Evolutionary conservation across 92 coral and sea anemone genomes (phyloP).

Genomic region (Epizoanthus scotinus): DNA sequence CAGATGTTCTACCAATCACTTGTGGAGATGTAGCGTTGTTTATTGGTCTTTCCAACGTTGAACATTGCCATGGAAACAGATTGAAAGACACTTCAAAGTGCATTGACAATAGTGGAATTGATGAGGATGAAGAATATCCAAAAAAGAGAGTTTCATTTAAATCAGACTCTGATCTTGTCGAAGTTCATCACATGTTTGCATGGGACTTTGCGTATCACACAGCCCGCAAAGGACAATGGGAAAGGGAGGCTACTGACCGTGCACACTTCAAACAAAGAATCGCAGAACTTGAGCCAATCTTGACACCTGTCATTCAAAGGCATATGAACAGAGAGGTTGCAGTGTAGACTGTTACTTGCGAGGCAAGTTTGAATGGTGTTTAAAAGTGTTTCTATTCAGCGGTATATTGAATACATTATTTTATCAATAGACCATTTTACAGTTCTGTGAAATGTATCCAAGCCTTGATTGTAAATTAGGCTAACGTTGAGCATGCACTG

Average conservation of each 20-base stretch:
- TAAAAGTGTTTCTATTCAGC: no score
- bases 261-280: constrained; percentile 80
- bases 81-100: background rate
- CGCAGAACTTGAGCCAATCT: constrained; percentile 61
- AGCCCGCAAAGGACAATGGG: constrained; percentile 93
- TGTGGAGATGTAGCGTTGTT: constrained; percentile 1
- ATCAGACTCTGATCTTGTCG: constrained; percentile 62
- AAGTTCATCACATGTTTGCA: constrained; percentile 62
- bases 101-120: background rate
- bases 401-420: no score
- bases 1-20: background rate
- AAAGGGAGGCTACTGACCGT: constrained; percentile 76
- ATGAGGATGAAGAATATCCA: background rate
- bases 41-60: background rate
- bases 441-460: no score
- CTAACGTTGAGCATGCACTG: no score
- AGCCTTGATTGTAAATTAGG: no score
- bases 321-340: background rate
- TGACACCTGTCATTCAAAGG: constrained; percentile 70
- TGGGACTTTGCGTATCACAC: constrained; percentile 90
- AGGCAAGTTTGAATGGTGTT: background rate
- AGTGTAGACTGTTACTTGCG: background rate
- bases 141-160: constrained; percentile 73
- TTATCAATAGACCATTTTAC: no score
- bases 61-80: background rate